Percentiles rank a stretch among this genome's conserved stretches.
Conservation (phyloP, 2,888 invertebrate genomes). For the Phorcus lineatus region DNA sequence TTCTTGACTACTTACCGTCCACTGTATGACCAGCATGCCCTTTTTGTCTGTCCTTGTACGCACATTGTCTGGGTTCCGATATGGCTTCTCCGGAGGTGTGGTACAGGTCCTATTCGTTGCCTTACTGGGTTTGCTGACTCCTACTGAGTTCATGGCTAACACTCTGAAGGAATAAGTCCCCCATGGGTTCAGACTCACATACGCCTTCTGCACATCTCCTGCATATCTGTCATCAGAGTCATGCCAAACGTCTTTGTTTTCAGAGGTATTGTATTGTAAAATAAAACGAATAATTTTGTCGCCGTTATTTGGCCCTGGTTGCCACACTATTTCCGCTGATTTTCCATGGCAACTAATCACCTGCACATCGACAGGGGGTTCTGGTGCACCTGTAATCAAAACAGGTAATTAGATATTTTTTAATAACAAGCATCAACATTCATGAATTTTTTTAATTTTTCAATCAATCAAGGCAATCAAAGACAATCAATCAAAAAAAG, state of each 20-base stretch:
- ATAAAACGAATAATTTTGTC: conserved; percentile 92
- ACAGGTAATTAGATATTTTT: neutral
- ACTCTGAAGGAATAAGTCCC: conserved; percentile 74
- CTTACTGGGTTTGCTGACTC: conserved; percentile 72
- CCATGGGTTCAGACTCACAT: conserved; percentile 68
- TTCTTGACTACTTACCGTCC: conserved; percentile 67
- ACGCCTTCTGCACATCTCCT: conserved; percentile 45
- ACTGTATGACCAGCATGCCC: conserved; percentile 72
- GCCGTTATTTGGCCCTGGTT: conserved; percentile 93
- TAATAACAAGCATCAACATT: no score
- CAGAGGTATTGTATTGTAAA: conserved; percentile 94
- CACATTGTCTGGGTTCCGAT: conserved; percentile 72
- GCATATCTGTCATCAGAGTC: conserved; percentile 58
- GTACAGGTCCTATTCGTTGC: conserved; percentile 64
- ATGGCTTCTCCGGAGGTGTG: conserved; percentile 68
- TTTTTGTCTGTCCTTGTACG: conserved; percentile 70
- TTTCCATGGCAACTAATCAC: conserved; percentile 80
- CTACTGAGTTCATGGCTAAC: conserved; percentile 72
- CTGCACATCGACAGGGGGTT: conserved; percentile 84
- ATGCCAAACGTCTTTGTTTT: conserved; percentile 92
- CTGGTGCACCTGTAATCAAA: conserved; percentile 86
- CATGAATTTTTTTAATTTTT: no score
- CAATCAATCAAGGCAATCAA: no score
- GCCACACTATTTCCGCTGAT: conserved; percentile 80
- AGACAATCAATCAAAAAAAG: no score